Evolutionary conservation across 2,797 vertebrate species (phyloP), one percentile per base, ranked within the genome.

Genomic region (Myotis findleyi): DNA sequence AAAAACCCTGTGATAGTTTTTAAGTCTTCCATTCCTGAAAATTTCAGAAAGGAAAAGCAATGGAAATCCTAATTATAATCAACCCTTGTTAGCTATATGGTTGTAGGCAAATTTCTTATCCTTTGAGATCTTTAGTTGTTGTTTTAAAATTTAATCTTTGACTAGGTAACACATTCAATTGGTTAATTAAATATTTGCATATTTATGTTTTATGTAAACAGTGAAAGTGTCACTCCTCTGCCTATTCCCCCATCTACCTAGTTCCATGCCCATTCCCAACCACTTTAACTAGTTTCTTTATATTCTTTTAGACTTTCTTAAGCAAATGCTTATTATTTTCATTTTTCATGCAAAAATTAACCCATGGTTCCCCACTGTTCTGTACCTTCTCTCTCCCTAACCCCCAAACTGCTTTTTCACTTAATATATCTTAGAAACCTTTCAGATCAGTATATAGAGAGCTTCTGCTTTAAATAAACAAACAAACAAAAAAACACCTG

Each of bases 11-110:
- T 79, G 69, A 71, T 91, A 38, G 57, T 77, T 95, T 73, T 82
- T 49, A 59, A 86, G 30, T 69, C 36, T 92, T 90, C 76, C 30
- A 75, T 86, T 88, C 38, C 53, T 95, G 51, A 96, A 96, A 73
- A 71, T 89, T 91, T 89, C 41, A 82, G 55, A 94, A 91, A 88
- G 44, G 36, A 57, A 93, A 86, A 95, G 27, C 33, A 72, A n/a
- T 59, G 6, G 14, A 90, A 80, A 21, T 84, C 49, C 33, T 85
- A 62, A 72, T 20, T 38, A 0, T 91, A 79, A 66, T 82, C 17
- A 38, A 76, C 33, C 4, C 18, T 83, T 87, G 68, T 89, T 94
- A 69, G 64, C 44, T 84, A 25, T 62, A 62, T 92, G 44, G 68
- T 82, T 27, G 53, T 38, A 94, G 79, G 41, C 38, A 90, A 81